Evolutionary conservation across 1,140 invertebrate genomes (phyloP).

Genomic region (Drosophila mayri): DNA sequence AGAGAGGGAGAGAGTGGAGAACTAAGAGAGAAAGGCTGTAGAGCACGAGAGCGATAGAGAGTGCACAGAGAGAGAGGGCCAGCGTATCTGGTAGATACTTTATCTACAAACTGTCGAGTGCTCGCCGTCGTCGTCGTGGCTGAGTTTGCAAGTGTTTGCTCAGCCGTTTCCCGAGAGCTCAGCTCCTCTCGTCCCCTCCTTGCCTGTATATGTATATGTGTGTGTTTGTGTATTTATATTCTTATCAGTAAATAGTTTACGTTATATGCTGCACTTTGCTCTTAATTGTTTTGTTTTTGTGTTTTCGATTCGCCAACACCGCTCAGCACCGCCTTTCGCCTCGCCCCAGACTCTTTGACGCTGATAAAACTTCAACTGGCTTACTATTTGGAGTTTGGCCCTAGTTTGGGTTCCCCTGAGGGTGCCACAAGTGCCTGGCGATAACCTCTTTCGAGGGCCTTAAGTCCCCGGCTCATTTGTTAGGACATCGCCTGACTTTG

Average conservation of each 20-base stretch:
- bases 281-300: constrained; percentile 58
- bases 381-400: not conserved
- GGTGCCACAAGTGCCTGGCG: constrained; percentile 43
- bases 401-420: constrained; percentile 7
- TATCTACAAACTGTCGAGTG: constrained; percentile 67
- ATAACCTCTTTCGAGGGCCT: constrained; percentile 28
- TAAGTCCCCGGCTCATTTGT: constrained; percentile 43
- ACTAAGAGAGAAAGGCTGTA: not conserved
- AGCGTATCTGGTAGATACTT: constrained; percentile 67
- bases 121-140: constrained; percentile 17
- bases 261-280: constrained; percentile 60
- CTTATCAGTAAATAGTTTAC: constrained; percentile 82
- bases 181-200: constrained; percentile 1
- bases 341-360: constrained; percentile 40
- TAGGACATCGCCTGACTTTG: constrained; percentile 35
- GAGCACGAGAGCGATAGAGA: constrained; percentile 5
- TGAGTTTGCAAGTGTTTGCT: constrained; percentile 75
- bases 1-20: constrained; percentile 1
- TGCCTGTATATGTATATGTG: not conserved
- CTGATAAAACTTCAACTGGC: constrained; percentile 41
- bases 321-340: not conserved
- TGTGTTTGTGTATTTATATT: constrained; percentile 36
- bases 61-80: constrained; percentile 4
- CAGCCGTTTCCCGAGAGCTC: constrained; percentile 60
- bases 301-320: constrained; percentile 11